Conservation (phyloP, 1,140 invertebrate species). For the Diabrotica undecimpunctata region DNA sequence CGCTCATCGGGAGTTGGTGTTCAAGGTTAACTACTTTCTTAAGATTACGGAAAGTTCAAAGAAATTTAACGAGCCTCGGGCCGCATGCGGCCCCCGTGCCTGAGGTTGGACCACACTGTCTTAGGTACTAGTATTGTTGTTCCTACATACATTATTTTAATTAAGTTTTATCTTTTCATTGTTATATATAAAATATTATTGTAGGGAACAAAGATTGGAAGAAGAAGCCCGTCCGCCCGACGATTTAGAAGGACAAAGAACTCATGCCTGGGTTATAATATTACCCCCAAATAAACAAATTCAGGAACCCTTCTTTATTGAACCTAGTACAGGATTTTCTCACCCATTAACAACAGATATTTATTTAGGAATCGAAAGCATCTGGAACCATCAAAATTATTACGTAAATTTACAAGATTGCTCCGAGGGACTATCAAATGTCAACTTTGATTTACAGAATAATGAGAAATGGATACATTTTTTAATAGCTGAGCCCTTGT, state of each 20-base stretch:
- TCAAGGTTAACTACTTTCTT: too few relatives aligned
- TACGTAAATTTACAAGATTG: slow-evolving; percentile 64
- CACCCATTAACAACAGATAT: slow-evolving; percentile 56
- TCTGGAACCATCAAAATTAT: slow-evolving; percentile 87
- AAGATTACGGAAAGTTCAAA: too few relatives aligned
- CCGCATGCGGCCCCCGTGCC: too few relatives aligned
- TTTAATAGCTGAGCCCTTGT: slow-evolving; percentile 60
- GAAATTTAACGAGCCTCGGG: too few relatives aligned
- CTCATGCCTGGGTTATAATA: slow-evolving; percentile 81
- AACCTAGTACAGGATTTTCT: slow-evolving; percentile 70
- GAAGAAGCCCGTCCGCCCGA: slow-evolving; percentile 68
- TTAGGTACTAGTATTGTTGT: too few relatives aligned
- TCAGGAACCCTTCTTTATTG: slow-evolving; percentile 71
- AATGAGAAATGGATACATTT: slow-evolving; percentile 65
- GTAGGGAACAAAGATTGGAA: slow-evolving; percentile 49
- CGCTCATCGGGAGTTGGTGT: too few relatives aligned
- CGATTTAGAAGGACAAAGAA: slow-evolving; percentile 65
- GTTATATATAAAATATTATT: too few relatives aligned
- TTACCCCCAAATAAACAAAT: slow-evolving; percentile 57
- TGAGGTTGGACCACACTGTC: too few relatives aligned
- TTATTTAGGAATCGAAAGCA: slow-evolving; percentile 75
- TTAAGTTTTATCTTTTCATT: too few relatives aligned
- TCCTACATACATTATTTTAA: too few relatives aligned
- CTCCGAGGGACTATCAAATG: slow-evolving; percentile 47
- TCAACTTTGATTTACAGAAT: slow-evolving; percentile 58